Evolutionary conservation across 2,888 invertebrate genomes (phyloP), one percentile per base, ranked within the genome.

Genomic region (Coleophora flavipennella): DNA sequence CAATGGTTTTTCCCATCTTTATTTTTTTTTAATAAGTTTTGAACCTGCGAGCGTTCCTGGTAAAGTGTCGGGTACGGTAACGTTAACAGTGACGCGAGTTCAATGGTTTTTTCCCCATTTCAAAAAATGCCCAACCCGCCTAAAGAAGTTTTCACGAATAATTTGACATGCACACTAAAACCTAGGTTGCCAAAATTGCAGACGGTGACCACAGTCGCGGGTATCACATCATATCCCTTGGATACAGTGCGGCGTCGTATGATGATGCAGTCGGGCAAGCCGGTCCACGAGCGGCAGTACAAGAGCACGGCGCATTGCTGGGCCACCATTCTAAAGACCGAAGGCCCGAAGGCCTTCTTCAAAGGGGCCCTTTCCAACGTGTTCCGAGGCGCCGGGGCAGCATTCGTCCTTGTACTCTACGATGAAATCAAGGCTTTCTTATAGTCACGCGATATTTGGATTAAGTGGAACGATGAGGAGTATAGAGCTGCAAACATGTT

Each of bases 181-280:
- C n/a, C n/a, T n/a, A n/a, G 20, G 6, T 20, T 4, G 6, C 6
- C 3, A 20, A 20, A 20, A 4, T 20, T 20, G 3, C 59, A 83
- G 93, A 81, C 89, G 62, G 85, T 85, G 41, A 85, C 85, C 1
- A 85, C 96, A 41, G 84, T 93, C 48, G 92, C 97, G 43, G 97
- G 97, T 60, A 91, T 98, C 58, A 87, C 94, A 29, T 97, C 97
- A 29, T 97, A 98, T 86, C 97, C 97, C 46, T 91, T 98, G 79
- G 97, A 98, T 76, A 97, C 97, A 39, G 92, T 93, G 62, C 89
- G 97, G 59, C 90, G 98, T 81, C 91, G 97, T 67, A 95, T 99
- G 95, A 98, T 98, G 97, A 98, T 98, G 97, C 97, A 97, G 84
- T 96, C 96, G 43, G 95, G 95, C 31, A 88, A 91, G 51, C 90